phyloP scores from a whole-genome alignment of 2,113 vertebrate genomes.

The Nymphicus hollandicus region DNA sequence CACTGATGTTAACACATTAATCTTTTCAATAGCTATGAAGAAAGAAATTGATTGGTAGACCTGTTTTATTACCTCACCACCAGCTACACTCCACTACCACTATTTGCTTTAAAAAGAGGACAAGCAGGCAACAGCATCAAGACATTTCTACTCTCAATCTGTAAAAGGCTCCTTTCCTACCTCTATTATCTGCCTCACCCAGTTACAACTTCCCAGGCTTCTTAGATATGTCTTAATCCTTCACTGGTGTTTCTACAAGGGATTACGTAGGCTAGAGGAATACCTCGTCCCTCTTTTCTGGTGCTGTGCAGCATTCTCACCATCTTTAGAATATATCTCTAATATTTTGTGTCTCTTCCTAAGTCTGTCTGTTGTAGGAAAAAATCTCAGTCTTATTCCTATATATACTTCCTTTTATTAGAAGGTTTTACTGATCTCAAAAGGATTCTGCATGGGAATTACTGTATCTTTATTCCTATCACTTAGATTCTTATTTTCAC shows the following conservation, averaged over 20 bases:
- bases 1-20: background rate
- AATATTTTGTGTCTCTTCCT: background rate
- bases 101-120: background rate
- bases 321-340: background rate
- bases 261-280: background rate
- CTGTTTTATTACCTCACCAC: background rate
- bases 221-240: background rate
- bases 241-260: background rate
- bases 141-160: background rate
- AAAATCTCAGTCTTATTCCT: background rate
- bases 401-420: background rate
- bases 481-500: background rate
- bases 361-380: background rate
- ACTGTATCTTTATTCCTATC: background rate
- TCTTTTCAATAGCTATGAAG: background rate
- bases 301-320: background rate
- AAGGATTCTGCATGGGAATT: background rate
- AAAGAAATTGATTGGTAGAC: background rate
- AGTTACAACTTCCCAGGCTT: background rate
- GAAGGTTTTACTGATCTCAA: background rate
- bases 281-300: background rate
- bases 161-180: background rate
- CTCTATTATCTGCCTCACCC: background rate
- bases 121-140: background rate
- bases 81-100: background rate